A percentile compares a stretch with the other conserved stretches of the same genome.
These are phyloP conservation scores for Heliconius himera DNA, from an alignment of 1,140 invertebrate genomes.

Conservation along the genomic window DNA sequence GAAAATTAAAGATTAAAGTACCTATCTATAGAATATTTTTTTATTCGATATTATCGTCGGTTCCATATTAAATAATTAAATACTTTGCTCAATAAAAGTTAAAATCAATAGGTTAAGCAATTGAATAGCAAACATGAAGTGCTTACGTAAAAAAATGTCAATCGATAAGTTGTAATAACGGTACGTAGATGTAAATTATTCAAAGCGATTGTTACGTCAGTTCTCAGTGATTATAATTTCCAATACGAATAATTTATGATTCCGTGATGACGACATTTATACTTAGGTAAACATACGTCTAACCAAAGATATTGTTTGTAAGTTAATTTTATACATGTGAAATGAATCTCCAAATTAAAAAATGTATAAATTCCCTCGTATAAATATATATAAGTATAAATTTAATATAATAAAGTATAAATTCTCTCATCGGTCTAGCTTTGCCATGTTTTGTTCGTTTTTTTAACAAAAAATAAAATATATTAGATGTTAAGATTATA, in stretches of 20 bases:
- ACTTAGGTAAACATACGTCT: not conserved
- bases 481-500: too few species aligned
- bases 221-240: not conserved
- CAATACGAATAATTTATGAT: constrained; percentile 3
- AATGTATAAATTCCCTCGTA: too few species aligned
- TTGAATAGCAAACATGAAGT: not conserved
- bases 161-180: not conserved
- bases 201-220: not conserved
- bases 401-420: too few species aligned
- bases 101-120: not conserved
- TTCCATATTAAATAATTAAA: not conserved
- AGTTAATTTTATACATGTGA: too few species aligned
- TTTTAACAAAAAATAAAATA: too few species aligned
- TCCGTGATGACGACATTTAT: not conserved
- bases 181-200: not conserved
- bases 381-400: too few species aligned
- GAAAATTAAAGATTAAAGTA: too few species aligned
- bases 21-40: not conserved
- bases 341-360: too few species aligned
- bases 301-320: not conserved
- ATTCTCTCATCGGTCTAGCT: too few species aligned
- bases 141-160: not conserved
- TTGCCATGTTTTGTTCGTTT: too few species aligned
- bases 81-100: not conserved
- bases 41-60: not conserved